A percentile compares a stretch with the other conserved stretches of the same genome.
Evolutionary conservation across 2,113 vertebrate genomes (phyloP).

Genomic region (Tricholaema leucomelas): DNA sequence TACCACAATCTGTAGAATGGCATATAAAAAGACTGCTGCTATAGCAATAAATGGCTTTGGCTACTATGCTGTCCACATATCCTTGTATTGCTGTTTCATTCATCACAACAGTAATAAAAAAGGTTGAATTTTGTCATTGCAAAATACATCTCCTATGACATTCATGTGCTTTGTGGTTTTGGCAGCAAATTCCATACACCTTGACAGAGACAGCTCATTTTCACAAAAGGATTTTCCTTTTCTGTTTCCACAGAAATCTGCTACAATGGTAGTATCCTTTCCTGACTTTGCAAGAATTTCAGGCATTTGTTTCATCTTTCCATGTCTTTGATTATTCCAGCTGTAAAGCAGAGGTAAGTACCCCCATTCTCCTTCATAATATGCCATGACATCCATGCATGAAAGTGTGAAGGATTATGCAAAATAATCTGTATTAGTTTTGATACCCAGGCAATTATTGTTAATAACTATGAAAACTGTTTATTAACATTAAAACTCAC

Average conservation of each 20-base stretch:
- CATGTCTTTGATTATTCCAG: not conserved
- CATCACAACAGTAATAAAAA: no score
- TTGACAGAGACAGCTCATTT: not conserved
- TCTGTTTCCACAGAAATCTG: not conserved
- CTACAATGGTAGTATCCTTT: not conserved
- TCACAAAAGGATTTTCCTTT: not conserved
- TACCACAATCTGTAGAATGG: no score
- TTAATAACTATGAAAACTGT: no score
- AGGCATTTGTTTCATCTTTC: not conserved
- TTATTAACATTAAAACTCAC: no score
- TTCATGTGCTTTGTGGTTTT: not conserved
- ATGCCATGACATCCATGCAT: not conserved
- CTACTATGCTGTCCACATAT: no score
- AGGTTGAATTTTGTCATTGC: not conserved
- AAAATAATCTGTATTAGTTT: no score
- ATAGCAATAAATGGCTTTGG: no score
- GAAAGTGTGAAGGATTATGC: no score
- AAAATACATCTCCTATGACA: not conserved
- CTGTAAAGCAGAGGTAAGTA: not conserved
- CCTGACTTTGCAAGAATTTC: not conserved
- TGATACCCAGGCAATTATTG: no score
- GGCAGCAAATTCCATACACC: not conserved
- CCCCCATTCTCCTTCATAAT: accelerated
- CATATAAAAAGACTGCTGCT: no score
- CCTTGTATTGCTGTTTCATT: no score